Evolutionary conservation across 2,888 invertebrate genomes (phyloP).

Genomic region (Mayetiola destructor): DNA sequence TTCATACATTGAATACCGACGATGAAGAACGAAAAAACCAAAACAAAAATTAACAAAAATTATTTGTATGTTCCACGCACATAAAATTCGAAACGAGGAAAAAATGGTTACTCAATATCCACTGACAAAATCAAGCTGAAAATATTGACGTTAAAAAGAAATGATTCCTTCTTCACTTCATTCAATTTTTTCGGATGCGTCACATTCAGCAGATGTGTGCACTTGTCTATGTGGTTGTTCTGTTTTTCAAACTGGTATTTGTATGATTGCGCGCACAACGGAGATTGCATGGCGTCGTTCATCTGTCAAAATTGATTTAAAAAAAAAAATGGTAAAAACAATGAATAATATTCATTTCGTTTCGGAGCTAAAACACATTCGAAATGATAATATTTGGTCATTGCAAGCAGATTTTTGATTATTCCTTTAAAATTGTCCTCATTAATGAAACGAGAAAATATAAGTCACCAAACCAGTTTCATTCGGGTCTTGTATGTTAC

Average conservation of each 20-base stretch:
- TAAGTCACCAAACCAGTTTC: too few relatives aligned
- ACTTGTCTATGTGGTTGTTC: background rate
- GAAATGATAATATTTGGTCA: too few relatives aligned
- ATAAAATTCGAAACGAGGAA: background rate
- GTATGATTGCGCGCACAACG: slow-evolving; percentile 5
- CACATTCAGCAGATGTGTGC: slow-evolving; percentile 5
- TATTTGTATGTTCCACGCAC: slow-evolving; percentile 8
- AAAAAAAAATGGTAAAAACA: background rate
- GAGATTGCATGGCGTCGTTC: slow-evolving; percentile 1
- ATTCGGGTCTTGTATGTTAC: background rate
- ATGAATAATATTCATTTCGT: too few relatives aligned
- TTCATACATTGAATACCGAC: too few relatives aligned
- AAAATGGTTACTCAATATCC: slow-evolving; percentile 13
- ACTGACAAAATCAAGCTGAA: slow-evolving; percentile 3
- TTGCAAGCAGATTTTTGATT: too few relatives aligned
- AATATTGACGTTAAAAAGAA: background rate
- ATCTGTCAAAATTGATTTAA: background rate
- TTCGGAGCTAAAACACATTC: too few relatives aligned
- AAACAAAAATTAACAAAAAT: background rate
- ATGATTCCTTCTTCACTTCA: background rate
- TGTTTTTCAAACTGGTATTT: background rate
- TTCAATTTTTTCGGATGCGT: background rate
- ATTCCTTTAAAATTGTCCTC: too few relatives aligned
- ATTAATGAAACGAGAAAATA: too few relatives aligned
- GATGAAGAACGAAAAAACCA: background rate